Conservation (phyloP, 2,113 vertebrate genomes). For the Nannobrachium achirus region DNA sequence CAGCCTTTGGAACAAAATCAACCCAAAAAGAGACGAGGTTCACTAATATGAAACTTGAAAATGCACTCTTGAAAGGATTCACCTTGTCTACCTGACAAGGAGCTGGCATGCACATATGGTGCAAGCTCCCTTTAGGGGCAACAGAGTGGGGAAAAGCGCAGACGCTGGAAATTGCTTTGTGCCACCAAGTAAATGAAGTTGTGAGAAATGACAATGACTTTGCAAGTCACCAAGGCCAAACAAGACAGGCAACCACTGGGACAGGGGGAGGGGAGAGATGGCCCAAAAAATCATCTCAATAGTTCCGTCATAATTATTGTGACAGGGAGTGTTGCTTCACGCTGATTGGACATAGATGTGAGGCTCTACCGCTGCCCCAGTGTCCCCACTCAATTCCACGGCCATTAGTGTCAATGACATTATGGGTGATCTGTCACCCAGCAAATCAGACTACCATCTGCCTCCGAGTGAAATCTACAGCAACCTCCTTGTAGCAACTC, state of each 20-base stretch:
- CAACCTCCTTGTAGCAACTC: not conserved
- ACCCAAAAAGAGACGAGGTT: slow-evolving; percentile 2
- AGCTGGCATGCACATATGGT: slow-evolving; percentile 71
- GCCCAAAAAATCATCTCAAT: slow-evolving; percentile 60
- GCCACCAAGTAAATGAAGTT: slow-evolving; percentile 74
- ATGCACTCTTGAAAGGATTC: slow-evolving; percentile 33
- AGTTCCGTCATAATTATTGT: slow-evolving; percentile 75
- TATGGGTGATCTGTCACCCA: slow-evolving; percentile 60
- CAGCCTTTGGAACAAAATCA: no score
- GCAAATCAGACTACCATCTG: slow-evolving; percentile 71
- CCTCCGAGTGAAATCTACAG: slow-evolving; percentile 36
- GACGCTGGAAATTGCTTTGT: slow-evolving; percentile 71
- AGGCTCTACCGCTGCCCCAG: slow-evolving; percentile 57
- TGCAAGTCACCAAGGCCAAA: slow-evolving; percentile 73
- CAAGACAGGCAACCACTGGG: slow-evolving; percentile 65
- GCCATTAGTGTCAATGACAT: slow-evolving; percentile 70
- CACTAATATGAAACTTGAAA: slow-evolving; percentile 13
- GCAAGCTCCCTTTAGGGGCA: slow-evolving; percentile 68
- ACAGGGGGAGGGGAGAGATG: slow-evolving; percentile 29
- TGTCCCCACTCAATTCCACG: slow-evolving; percentile 70
- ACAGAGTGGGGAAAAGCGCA: slow-evolving; percentile 52
- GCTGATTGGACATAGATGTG: slow-evolving; percentile 70
- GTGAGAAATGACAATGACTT: slow-evolving; percentile 75
- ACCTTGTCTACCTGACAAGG: slow-evolving; percentile 58
- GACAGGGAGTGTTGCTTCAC: slow-evolving; percentile 62